phyloP scores from a whole-genome alignment of 1,140 invertebrate genomes.

The Sogatella furcifera region DNA sequence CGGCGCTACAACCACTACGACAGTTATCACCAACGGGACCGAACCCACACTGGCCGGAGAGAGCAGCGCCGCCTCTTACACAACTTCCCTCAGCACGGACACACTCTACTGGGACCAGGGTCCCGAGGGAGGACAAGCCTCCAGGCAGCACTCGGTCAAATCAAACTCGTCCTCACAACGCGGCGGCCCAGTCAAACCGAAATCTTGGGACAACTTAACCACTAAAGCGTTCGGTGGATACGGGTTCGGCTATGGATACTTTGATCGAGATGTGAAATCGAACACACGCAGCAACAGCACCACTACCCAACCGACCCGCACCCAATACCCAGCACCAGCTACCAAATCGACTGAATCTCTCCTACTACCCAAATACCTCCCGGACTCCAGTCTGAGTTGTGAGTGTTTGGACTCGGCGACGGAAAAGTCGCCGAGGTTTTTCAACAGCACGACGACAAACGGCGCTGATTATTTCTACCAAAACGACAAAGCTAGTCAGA shows the following conservation, averaged over 20 bases:
- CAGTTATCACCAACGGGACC: slow-evolving; percentile 2
- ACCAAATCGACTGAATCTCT: slow-evolving; percentile 71
- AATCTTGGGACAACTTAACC: slow-evolving; percentile 78
- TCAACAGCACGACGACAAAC: slow-evolving; percentile 5
- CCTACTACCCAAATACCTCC: slow-evolving; percentile 47
- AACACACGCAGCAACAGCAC: slow-evolving; percentile 6
- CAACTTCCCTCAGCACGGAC: slow-evolving; percentile 71
- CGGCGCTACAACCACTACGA: too few relatives aligned
- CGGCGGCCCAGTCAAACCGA: slow-evolving; percentile 53
- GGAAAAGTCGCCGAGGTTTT: slow-evolving; percentile 24
- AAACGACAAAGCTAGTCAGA: slow-evolving; percentile 36
- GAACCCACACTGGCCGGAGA: slow-evolving; percentile 30
- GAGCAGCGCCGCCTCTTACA: slow-evolving; percentile 61
- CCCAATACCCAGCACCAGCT: slow-evolving; percentile 31
- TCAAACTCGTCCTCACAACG: slow-evolving; percentile 18
- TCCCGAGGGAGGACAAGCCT: slow-evolving; percentile 2
- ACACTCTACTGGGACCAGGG: slow-evolving; percentile 58
- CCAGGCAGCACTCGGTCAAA: slow-evolving; percentile 25
- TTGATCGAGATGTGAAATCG: slow-evolving; percentile 19
- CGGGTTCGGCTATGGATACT: slow-evolving; percentile 67
- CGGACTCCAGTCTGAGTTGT: slow-evolving; percentile 51
- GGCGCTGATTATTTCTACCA: slow-evolving; percentile 21
- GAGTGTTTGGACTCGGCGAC: slow-evolving; percentile 46
- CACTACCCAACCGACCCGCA: slow-evolving; percentile 13
- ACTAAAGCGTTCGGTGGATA: slow-evolving; percentile 73